phyloP scores from a whole-genome alignment of 2,797 vertebrate species.

The Ispidina lecontei region DNA sequence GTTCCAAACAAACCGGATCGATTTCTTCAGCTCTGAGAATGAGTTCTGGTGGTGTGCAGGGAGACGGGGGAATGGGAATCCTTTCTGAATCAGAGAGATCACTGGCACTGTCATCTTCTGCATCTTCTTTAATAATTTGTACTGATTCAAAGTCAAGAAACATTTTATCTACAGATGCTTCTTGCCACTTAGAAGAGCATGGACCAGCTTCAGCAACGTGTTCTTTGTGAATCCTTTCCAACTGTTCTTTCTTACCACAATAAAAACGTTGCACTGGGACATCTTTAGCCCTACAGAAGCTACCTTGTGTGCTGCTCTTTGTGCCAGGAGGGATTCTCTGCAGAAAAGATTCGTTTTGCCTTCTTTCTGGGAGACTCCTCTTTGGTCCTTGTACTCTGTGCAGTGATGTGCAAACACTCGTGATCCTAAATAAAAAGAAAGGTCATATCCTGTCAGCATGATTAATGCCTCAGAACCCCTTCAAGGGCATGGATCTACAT shows the following conservation, averaged over 20 bases:
- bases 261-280: background rate
- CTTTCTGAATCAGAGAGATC: conserved; percentile 91
- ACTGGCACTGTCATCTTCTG: conserved; percentile 88
- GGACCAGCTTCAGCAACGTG: background rate
- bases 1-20: conserved; percentile 53
- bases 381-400: conserved; percentile 25
- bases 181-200: background rate
- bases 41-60: conserved; percentile 83
- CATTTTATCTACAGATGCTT: conserved; percentile 43
- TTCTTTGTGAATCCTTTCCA: background rate
- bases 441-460: background rate
- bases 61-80: conserved; percentile 76
- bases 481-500: background rate
- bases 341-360: background rate
- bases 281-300: background rate
- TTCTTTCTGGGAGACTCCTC: conserved; percentile 46
- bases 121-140: conserved; percentile 79
- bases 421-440: conserved; percentile 46
- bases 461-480: background rate
- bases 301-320: background rate
- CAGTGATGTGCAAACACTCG: conserved; percentile 13
- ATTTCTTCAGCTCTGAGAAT: conserved; percentile 88
- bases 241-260: background rate
- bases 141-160: conserved; percentile 76
- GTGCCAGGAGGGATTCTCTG: background rate